A percentile compares a stretch with the other conserved stretches of the same genome.
Conservation (phyloP, 2,113 vertebrate genomes). For the Trinectes maculatus region DNA sequence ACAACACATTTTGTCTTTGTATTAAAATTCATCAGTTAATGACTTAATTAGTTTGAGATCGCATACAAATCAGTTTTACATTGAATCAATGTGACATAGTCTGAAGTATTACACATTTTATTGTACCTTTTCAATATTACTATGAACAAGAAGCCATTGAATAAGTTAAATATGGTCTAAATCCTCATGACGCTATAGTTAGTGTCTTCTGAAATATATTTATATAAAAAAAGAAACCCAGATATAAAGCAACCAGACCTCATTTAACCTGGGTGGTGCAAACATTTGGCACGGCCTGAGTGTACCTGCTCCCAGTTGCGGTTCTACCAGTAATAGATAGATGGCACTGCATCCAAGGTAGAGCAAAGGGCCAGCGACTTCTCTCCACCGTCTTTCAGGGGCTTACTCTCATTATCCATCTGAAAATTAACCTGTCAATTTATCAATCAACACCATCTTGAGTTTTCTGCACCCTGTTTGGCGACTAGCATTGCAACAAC, state of each 20-base stretch:
- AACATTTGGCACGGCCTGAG: slow-evolving; percentile 59
- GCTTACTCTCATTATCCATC: slow-evolving; percentile 97
- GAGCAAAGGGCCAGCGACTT: slow-evolving; percentile 79
- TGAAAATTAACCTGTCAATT: slow-evolving; percentile 99
- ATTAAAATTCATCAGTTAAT: too few relatives aligned
- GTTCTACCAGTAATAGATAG: slow-evolving; percentile 90
- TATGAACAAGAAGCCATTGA: not conserved
- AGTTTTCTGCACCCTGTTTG: slow-evolving; percentile 89
- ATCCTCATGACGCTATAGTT: slow-evolving; percentile 1
- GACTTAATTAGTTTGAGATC: too few relatives aligned
- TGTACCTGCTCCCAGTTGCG: slow-evolving; percentile 80
- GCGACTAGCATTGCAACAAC: slow-evolving; percentile 86
- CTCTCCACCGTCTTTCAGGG: slow-evolving; percentile 84
- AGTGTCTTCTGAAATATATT: slow-evolving; percentile 13
- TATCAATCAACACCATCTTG: slow-evolving; percentile 99
- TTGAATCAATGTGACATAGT: too few relatives aligned
- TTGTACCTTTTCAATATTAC: not conserved
- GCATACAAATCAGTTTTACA: too few relatives aligned
- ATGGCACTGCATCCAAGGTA: slow-evolving; percentile 97
- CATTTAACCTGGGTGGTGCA: slow-evolving; percentile 53
- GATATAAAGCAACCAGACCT: slow-evolving; percentile 36
- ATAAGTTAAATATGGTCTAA: slow-evolving; percentile 13
- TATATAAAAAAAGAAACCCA: slow-evolving; percentile 15
- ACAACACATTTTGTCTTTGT: not conserved
- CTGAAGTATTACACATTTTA: not conserved